A percentile compares a stretch with the other conserved stretches of the same genome.
Conservation (phyloP, 2,888 invertebrate genomes). For the Machimus atricapillus region DNA sequence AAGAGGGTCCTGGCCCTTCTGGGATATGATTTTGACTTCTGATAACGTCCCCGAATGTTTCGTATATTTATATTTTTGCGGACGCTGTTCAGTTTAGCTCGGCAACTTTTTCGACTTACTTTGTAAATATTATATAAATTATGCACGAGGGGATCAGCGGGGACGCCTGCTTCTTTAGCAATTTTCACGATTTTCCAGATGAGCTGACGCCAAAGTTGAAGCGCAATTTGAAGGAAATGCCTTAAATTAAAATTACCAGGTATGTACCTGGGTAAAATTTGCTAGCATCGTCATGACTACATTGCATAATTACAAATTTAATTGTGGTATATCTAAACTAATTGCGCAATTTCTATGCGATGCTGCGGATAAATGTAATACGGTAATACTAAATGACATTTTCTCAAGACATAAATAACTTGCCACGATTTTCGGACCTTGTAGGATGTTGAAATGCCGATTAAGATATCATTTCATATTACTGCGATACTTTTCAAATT, state of each 20-base stretch:
- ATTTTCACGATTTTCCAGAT: neutral
- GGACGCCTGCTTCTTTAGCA: neutral
- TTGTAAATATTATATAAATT: neutral
- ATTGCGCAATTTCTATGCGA: too few relatives aligned
- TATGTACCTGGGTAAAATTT: neutral
- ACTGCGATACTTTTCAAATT: too few relatives aligned
- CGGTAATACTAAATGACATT: too few relatives aligned
- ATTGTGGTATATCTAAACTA: too few relatives aligned
- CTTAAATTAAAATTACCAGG: neutral
- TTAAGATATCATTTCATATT: too few relatives aligned
- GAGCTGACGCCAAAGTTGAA: neutral
- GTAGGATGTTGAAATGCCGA: too few relatives aligned
- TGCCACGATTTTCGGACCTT: too few relatives aligned
- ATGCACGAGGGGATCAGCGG: neutral
- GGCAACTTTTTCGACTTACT: neutral
- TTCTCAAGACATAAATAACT: too few relatives aligned
- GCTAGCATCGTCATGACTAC: neutral
- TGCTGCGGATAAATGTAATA: too few relatives aligned
- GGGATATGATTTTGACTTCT: constrained; percentile 25
- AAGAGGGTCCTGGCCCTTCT: constrained; percentile 17
- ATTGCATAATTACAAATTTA: neutral
- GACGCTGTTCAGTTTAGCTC: neutral
- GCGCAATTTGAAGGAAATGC: neutral
- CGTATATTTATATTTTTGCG: constrained; percentile 5
- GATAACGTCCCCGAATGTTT: neutral